Evolutionary conservation across 1,140 invertebrate genomes (phyloP).

Genomic region (Zeugodacus cucurbitae): DNA sequence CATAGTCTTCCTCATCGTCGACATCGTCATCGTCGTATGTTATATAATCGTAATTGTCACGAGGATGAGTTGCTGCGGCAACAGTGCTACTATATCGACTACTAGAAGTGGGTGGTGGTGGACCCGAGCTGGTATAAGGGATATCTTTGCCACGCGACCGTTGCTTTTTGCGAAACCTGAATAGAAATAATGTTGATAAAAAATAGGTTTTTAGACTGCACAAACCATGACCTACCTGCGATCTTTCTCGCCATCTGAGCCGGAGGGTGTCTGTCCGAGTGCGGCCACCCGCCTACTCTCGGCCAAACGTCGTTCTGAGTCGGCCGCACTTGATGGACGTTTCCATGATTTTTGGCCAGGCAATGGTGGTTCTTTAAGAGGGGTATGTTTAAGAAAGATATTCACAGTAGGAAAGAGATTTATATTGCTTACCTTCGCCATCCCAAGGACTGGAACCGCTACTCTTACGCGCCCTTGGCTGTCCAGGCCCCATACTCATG

Average conservation of each 20-base stretch:
- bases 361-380: constrained; percentile 62
- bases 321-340: constrained; percentile 73
- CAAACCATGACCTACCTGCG: constrained; percentile 49
- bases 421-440: constrained; percentile 64
- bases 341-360: constrained; percentile 72
- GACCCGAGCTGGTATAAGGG: constrained; percentile 38
- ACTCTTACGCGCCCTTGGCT: constrained; percentile 62
- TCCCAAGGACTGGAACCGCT: constrained; percentile 70
- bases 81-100: constrained; percentile 21
- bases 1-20: constrained; percentile 62
- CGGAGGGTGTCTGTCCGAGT: constrained; percentile 62
- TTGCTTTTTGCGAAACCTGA: constrained; percentile 63
- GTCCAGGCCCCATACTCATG: constrained; percentile 45
- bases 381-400: not conserved
- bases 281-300: constrained; percentile 64
- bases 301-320: constrained; percentile 68
- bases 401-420: not conserved
- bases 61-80: constrained; percentile 42
- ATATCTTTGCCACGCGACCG: constrained; percentile 58
- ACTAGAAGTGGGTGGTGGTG: not conserved
- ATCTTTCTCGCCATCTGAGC: constrained; percentile 64
- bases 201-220: not conserved
- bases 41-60: constrained; percentile 63
- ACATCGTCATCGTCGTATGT: constrained; percentile 54
- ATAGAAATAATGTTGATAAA: not conserved